A percentile compares a stretch with the other conserved stretches of the same genome.
phyloP scores from a whole-genome alignment of 2,888 invertebrate species.

The Protonemura montana region DNA sequence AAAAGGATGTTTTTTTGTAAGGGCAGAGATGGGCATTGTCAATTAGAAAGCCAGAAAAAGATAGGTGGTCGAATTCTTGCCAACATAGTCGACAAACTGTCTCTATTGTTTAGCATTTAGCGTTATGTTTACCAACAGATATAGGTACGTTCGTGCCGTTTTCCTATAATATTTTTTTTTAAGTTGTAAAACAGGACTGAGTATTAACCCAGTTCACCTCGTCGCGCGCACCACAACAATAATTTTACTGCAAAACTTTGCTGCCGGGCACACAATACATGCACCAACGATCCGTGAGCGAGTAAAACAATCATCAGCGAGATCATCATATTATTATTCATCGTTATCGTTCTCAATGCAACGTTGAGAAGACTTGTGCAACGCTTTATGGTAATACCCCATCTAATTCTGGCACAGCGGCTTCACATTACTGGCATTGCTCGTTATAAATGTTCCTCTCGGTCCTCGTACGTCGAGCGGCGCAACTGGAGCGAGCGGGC shows the following conservation, averaged over 20 bases:
- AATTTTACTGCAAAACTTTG: neutral
- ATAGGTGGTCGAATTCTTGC: too few relatives aligned
- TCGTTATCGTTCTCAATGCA: neutral
- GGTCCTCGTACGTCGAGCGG: neutral
- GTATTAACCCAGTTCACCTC: neutral
- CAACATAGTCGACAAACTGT: too few relatives aligned
- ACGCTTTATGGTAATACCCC: neutral
- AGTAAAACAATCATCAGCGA: slow-evolving; percentile 1
- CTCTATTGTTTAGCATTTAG: too few relatives aligned
- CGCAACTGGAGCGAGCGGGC: neutral
- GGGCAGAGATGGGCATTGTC: too few relatives aligned
- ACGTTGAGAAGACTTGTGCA: neutral
- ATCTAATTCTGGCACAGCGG: neutral
- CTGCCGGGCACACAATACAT: neutral
- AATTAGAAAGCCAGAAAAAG: too few relatives aligned
- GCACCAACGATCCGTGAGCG: neutral
- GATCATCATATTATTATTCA: slow-evolving; percentile 12
- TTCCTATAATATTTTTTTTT: too few relatives aligned
- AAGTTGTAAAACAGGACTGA: too few relatives aligned
- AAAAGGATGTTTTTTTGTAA: too few relatives aligned
- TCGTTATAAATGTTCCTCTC: neutral
- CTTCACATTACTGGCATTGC: neutral
- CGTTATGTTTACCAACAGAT: too few relatives aligned
- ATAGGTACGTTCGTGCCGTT: too few relatives aligned
- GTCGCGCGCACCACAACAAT: neutral